Conservation (phyloP, 2,888 invertebrate genomes). For the Pocota personata region DNA sequence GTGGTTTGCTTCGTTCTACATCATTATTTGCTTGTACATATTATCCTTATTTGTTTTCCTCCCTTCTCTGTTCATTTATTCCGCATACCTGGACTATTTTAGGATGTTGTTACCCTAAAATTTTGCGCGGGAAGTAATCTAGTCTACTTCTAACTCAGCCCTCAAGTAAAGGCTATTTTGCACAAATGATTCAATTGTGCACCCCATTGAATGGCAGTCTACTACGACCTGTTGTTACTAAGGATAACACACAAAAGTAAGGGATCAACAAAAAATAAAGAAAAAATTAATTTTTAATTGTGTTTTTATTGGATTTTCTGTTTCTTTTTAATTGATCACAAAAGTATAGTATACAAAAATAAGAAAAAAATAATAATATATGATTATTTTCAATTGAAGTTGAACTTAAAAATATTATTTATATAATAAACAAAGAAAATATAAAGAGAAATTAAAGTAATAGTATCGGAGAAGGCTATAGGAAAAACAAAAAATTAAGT, state of each 20-base stretch:
- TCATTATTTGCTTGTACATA: not conserved
- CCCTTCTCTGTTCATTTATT: not conserved
- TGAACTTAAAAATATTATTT: not conserved
- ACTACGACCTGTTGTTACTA: constrained; percentile 16
- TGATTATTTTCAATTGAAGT: not conserved
- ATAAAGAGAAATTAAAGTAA: not conserved
- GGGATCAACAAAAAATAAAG: not conserved
- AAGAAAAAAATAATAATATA: constrained; percentile 6
- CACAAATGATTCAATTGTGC: constrained; percentile 1
- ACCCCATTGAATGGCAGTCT: not conserved
- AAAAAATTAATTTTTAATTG: not conserved
- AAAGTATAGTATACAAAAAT: constrained; percentile 41
- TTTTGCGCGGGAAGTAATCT: not conserved
- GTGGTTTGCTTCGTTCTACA: not conserved
- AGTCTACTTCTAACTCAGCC: not conserved
- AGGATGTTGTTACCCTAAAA: not conserved
- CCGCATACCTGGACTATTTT: not conserved
- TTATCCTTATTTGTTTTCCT: not conserved
- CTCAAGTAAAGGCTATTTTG: not conserved
- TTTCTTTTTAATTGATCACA: constrained; percentile 41
- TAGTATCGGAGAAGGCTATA: not conserved
- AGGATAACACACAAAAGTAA: not conserved
- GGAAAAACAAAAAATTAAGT: not conserved
- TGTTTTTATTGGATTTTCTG: constrained; percentile 34
- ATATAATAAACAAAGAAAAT: not conserved